Conservation (phyloP, 2,113 vertebrate species). For the Urocolius indicus region DNA sequence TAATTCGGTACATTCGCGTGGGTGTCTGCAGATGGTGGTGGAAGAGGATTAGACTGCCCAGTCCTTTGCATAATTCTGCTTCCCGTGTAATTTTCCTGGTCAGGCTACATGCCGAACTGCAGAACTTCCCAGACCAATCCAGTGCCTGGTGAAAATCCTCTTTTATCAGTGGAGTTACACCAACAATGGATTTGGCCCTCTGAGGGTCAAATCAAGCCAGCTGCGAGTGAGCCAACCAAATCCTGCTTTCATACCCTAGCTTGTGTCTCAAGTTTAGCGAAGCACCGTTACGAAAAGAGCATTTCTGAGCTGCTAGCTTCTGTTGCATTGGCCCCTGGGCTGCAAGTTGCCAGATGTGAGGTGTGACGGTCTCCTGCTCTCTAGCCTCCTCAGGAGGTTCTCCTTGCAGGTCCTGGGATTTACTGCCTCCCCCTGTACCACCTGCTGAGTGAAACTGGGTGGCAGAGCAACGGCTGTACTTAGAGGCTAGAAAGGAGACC, state of each 20-base stretch:
- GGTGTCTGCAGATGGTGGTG: slow-evolving; percentile 75
- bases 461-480: not conserved
- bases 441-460: not conserved
- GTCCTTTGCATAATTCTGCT: slow-evolving; percentile 53
- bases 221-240: not conserved
- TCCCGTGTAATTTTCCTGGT: slow-evolving; percentile 23
- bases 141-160: slow-evolving; percentile 4
- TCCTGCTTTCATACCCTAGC: not conserved
- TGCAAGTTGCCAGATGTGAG: not conserved
- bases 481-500: not conserved
- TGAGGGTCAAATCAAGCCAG: slow-evolving; percentile 32
- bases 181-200: not conserved
- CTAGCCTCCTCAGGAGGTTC: not conserved
- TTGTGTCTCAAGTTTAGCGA: not conserved
- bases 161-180: not conserved
- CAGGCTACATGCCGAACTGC: not conserved
- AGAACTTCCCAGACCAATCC: slow-evolving; percentile 6
- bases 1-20: slow-evolving; percentile 86
- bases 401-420: not conserved
- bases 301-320: slow-evolving; percentile 25
- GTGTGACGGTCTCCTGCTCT: not conserved
- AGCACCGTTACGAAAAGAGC: not conserved
- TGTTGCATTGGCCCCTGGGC: not conserved
- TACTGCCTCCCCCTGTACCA: not conserved
- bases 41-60: slow-evolving; percentile 63